A percentile compares a stretch with the other conserved stretches of the same genome.
Conservation (phyloP, 2,888 invertebrate species). For the Saturnia pavonia region DNA sequence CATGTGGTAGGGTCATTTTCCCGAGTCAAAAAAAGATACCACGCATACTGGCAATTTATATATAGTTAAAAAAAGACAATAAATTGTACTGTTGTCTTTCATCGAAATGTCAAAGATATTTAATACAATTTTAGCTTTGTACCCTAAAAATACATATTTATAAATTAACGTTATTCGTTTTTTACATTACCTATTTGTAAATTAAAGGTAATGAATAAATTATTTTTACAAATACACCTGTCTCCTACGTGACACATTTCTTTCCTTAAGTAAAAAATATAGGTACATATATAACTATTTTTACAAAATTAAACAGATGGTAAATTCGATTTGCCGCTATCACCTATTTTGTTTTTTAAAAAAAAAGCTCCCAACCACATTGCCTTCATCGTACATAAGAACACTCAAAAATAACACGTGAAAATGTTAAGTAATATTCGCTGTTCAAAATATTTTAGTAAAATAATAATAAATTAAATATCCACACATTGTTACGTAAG, state of each 20-base stretch:
- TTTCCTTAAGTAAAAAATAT: not conserved
- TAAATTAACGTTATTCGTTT: not conserved
- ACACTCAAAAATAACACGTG: not conserved
- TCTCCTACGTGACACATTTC: not conserved
- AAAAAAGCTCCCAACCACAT: not conserved
- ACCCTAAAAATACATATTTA: slow-evolving; percentile 5
- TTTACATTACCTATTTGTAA: not conserved
- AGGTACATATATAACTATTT: not conserved
- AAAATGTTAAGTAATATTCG: not conserved
- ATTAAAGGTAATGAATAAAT: not conserved
- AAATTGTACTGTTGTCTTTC: not conserved
- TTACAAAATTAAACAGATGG: not conserved
- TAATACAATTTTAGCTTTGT: not conserved
- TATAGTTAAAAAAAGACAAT: not conserved
- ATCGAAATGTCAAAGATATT: slow-evolving; percentile 8
- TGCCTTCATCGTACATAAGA: not conserved
- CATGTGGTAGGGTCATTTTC: not conserved
- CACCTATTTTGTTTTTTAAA: not conserved
- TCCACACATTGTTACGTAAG: slow-evolving; percentile 13
- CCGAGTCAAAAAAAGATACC: not conserved
- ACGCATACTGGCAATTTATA: not conserved
- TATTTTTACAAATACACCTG: not conserved
- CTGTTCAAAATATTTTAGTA: slow-evolving; percentile 2
- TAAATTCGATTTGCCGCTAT: not conserved
- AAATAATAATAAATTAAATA: slow-evolving; percentile 10